Conservation (phyloP, 2,888 invertebrate species). For the Drosophila setosimentum region DNA sequence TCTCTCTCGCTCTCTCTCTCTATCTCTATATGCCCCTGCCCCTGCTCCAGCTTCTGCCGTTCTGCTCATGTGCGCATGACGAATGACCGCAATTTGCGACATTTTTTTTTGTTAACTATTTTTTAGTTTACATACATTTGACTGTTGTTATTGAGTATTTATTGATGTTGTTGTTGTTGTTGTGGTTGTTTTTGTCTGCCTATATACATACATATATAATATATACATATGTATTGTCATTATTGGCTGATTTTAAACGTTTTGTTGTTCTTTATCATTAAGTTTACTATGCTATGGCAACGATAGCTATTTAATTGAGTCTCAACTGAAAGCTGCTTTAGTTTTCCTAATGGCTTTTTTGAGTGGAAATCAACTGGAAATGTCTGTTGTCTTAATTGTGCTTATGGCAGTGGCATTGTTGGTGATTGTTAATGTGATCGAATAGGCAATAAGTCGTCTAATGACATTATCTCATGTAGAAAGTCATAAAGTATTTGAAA, state of each 20-base stretch:
- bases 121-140: constrained; percentile 71
- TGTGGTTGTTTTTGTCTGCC: constrained; percentile 44
- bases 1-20: background rate
- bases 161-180: constrained; percentile 61
- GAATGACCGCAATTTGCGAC: constrained; percentile 84
- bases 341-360: constrained; percentile 39
- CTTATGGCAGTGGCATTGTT: constrained; percentile 41
- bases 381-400: constrained; percentile 50
- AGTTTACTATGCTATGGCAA: constrained; percentile 43
- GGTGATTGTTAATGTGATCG: constrained; percentile 31
- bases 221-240: constrained; percentile 59
- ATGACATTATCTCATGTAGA: background rate
- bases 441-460: constrained; percentile 6
- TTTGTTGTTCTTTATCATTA: constrained; percentile 34
- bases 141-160: constrained; percentile 69
- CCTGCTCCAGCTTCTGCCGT: constrained; percentile 54
- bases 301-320: constrained; percentile 49
- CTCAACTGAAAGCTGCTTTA: constrained; percentile 17
- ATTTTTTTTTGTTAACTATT: constrained; percentile 70
- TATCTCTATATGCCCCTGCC: constrained; percentile 21
- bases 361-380: constrained; percentile 54
- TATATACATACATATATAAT: constrained; percentile 31
- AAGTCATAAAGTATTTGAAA: constrained; percentile 6
- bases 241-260: constrained; percentile 72
- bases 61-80: constrained; percentile 84